phyloP scores from a whole-genome alignment of 2,888 invertebrate genomes.

The Chrysolina americana region DNA sequence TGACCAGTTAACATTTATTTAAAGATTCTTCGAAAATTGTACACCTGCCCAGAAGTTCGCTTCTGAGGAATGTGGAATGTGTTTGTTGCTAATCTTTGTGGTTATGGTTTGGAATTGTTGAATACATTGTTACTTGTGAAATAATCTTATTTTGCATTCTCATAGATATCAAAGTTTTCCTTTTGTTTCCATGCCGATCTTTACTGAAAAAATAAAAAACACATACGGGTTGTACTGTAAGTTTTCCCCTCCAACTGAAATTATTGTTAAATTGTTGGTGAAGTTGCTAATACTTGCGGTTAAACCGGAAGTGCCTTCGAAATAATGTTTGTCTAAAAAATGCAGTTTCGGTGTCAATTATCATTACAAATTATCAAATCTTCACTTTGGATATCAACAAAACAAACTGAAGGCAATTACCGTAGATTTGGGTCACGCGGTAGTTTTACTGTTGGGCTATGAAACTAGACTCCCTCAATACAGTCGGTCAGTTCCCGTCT shows the following conservation, averaged over 20 bases:
- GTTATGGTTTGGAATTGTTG: background rate
- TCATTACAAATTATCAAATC: too few species aligned
- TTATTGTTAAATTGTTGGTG: too few species aligned
- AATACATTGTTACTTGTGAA: background rate
- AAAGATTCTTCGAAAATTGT: background rate
- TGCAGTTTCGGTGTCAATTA: too few species aligned
- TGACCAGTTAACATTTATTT: constrained; percentile 1
- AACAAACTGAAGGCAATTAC: background rate
- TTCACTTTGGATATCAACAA: background rate
- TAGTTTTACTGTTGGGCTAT: background rate
- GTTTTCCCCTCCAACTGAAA: too few species aligned
- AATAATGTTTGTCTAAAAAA: too few species aligned
- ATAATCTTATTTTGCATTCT: background rate
- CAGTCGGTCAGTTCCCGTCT: constrained; percentile 18
- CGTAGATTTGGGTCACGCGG: too few species aligned
- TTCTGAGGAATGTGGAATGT: background rate
- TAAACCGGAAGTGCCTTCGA: too few species aligned
- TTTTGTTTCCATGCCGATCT: too few species aligned
- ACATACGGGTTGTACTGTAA: too few species aligned
- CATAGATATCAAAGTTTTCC: too few species aligned
- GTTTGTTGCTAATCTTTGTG: constrained; percentile 11
- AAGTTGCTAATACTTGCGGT: too few species aligned
- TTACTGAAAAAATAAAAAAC: too few species aligned
- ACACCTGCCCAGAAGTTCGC: constrained; percentile 1
- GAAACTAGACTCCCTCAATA: constrained; percentile 13